Evolutionary conservation across 2,888 invertebrate genomes (phyloP), one percentile per base, ranked within the genome.

Genomic region (Ophion costatus): DNA sequence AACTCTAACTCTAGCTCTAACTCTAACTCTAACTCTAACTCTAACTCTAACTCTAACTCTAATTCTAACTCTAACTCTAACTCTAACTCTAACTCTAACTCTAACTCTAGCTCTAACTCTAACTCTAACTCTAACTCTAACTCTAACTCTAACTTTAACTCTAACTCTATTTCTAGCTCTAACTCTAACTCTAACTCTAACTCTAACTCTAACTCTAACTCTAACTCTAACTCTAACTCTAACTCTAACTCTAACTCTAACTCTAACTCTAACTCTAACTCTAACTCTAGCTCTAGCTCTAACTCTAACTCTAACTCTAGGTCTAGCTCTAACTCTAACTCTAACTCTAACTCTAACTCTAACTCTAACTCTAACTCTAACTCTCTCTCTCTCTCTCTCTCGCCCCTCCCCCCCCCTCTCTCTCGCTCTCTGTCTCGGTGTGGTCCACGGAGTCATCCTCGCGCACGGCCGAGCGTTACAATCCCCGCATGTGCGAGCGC

Each of bases 381-480:
- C 79, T 73, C 63, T 77, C 73, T 51, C 38, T 38, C 79, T 84
- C 79, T 51, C 85, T 77, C 69, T 76, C 61, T 77, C 73, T 71
- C 33, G 45, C 80, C 80, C 76, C 69, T 82, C 73, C 77, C 77
- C 45, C 33, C 17, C 76, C 67, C 75, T 77, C 57, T 77, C 77
- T 59, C 17, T 51, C 51, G 9, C 5, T 51, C 51, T 45, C 29
- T 14, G 59, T 57, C 42, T 69, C 79, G 59, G 80, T 80, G 80
- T 77, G 80, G 82, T 82, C 82, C 85, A 14, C 51, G 51, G 57
- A 63, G 71, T 80, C 56, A 80, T 69, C 66, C 79, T 81, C 85
- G 74, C 57, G 74, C 57, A 77, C 74, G 74, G 69, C 14, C 82
- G 75, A 76, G 79, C 73, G 79, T 80, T 76, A 61, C 79, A 17